phyloP scores from a whole-genome alignment of 2,888 invertebrate genomes.

The Meliscaeva auricollis region DNA sequence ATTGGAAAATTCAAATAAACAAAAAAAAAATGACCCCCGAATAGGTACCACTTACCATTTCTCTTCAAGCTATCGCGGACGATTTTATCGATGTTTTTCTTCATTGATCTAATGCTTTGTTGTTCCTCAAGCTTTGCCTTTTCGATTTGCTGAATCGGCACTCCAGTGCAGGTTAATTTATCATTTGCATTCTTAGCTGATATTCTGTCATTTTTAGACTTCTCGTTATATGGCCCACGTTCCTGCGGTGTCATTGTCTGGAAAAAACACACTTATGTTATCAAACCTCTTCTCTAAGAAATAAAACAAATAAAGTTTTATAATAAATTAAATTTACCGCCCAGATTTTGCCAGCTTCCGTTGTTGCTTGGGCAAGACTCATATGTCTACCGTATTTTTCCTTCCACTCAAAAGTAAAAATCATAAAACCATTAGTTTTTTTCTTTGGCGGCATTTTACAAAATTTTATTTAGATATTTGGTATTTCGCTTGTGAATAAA shows the following conservation, averaged over 20 bases:
- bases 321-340: constrained; percentile 76
- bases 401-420: constrained; percentile 80
- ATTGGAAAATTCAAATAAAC: background rate
- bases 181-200: constrained; percentile 48
- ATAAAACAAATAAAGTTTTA: background rate
- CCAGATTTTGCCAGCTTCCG: constrained; percentile 79
- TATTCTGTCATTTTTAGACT: constrained; percentile 78
- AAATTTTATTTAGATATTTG: background rate
- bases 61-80: constrained; percentile 77
- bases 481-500: too few relatives aligned
- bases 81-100: constrained; percentile 79
- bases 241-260: constrained; percentile 80
- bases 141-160: constrained; percentile 77
- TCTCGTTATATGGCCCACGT: constrained; percentile 79
- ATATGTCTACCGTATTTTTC: constrained; percentile 75
- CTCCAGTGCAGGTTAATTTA: constrained; percentile 79
- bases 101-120: constrained; percentile 78
- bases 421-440: constrained; percentile 79
- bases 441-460: constrained; percentile 80
- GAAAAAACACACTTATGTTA: background rate
- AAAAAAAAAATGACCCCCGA: too few relatives aligned
- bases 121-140: constrained; percentile 77
- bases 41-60: constrained; percentile 78
- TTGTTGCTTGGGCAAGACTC: constrained; percentile 77
- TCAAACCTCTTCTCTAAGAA: background rate